A percentile compares a stretch with the other conserved stretches of the same genome.
phyloP scores from a whole-genome alignment of 2,797 vertebrate species.

The Anguilla anguilla region DNA sequence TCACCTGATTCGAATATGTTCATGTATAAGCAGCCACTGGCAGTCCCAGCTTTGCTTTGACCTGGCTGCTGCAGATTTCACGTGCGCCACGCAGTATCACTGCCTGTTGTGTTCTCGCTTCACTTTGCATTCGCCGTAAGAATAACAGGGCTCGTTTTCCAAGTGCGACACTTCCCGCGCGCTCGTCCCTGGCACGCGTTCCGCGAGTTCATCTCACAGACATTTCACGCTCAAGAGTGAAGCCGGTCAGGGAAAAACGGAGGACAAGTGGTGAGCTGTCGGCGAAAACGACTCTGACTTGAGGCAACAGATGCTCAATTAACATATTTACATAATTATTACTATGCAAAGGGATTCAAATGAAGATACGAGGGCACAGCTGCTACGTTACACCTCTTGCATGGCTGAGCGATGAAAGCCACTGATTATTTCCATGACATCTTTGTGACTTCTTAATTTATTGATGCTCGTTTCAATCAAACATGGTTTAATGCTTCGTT shows the following conservation, averaged over 20 bases:
- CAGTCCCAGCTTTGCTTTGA: background rate
- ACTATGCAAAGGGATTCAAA: slow-evolving; percentile 62
- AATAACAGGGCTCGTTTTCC: slow-evolving; percentile 27
- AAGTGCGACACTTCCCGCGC: slow-evolving; percentile 26
- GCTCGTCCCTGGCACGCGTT: slow-evolving; percentile 32
- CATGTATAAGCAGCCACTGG: background rate
- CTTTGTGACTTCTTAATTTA: slow-evolving; percentile 60
- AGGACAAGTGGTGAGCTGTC: slow-evolving; percentile 32
- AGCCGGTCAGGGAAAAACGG: slow-evolving; percentile 26
- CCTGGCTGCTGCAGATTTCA: background rate
- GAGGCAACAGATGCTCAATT: slow-evolving; percentile 72
- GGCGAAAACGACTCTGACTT: slow-evolving; percentile 47
- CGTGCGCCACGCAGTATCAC: background rate
- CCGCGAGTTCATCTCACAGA: slow-evolving; percentile 30
- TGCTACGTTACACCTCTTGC: slow-evolving; percentile 61
- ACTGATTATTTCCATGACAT: slow-evolving; percentile 69
- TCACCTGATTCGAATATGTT: background rate
- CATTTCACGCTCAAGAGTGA: slow-evolving; percentile 33
- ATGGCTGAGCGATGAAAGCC: slow-evolving; percentile 26
- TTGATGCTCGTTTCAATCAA: slow-evolving; percentile 36
- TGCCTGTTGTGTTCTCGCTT: background rate
- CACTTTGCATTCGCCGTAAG: background rate
- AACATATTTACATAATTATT: slow-evolving; percentile 70
- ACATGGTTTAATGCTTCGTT: slow-evolving; percentile 33
- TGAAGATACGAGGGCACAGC: slow-evolving; percentile 65